Evolutionary conservation across 2,797 vertebrate species (phyloP), one percentile per base, ranked within the genome.

Genomic region (Aratinga solstitialis): DNA sequence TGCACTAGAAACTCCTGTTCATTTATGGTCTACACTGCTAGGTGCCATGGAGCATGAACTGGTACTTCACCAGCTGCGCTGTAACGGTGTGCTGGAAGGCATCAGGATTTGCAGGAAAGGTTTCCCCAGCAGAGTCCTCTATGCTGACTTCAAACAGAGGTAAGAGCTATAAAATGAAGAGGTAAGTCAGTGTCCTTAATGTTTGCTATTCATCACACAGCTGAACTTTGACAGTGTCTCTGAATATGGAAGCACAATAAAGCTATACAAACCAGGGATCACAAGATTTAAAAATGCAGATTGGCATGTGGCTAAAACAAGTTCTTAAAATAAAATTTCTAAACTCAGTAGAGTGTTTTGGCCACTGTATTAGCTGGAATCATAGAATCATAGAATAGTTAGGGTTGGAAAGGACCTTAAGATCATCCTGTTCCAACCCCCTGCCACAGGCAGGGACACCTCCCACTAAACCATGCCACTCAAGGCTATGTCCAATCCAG

Each of bases 91-190:
- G 54, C 54, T 56, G 32, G 54, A 56, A n/a, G 54, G 98, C 84
- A 99, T 98, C 87, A 97, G 98, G 47, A 98, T 98, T 93, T 98
- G 98, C 94, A 97, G 98, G 81, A 98, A 98, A 56, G 98, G 98
- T 2, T 98, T 98, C 89, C 98, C 98, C 43, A 98, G 98, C 97
- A 98, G 98, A 93, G 98, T 99, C 88, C 97, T 90, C 20, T 90
- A 90, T 30, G 87, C 87, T 22, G 87, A 90, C 45, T 90, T 90
- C 59, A 90, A 90, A 21, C 87, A 90, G 38, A 84, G 87, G 80
- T 89, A 34, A 90, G 84, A 45, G n/a, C 14, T 58, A 34, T 58
- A 34, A n/a, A 58, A 58, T n/a, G 32, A 54, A 54, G 30, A 58
- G 54, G 54, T 14, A 34, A 34, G 21, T 56, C 13, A 56, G 20